These are phyloP conservation scores for Pandemis corylana DNA, from an alignment of 2,888 invertebrate species.

Conservation along the genomic window DNA sequence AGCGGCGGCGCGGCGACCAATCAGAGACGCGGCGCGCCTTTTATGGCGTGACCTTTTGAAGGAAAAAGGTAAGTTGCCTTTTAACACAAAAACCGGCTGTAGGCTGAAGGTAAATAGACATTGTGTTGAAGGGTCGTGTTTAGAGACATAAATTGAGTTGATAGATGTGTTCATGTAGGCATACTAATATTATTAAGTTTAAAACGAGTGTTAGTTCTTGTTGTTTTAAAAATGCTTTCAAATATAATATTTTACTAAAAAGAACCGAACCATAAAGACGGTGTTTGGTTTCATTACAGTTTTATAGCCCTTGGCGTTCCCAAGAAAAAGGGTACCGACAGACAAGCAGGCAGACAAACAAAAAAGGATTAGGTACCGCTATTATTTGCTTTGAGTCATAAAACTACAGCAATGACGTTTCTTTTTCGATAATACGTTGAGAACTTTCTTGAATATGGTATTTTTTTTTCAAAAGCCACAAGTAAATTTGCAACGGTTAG, in stretches of 20 bases:
- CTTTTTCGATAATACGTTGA: too few relatives aligned
- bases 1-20: constrained; percentile 46
- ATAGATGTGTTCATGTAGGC: neutral
- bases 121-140: neutral
- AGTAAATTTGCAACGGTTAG: constrained; percentile 26
- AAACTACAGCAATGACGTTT: neutral
- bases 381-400: neutral
- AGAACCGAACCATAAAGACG: neutral
- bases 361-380: neutral
- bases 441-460: too few relatives aligned
- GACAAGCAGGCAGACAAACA: neutral
- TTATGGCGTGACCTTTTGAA: constrained; percentile 19
- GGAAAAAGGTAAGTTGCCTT: constrained; percentile 12
- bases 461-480: constrained; percentile 3
- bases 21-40: constrained; percentile 16
- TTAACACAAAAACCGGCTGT: neutral
- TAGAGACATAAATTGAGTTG: neutral
- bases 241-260: neutral
- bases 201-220: too few relatives aligned
- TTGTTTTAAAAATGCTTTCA: too few relatives aligned
- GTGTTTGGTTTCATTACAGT: neutral
- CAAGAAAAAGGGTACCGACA: neutral
- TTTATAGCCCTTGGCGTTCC: neutral
- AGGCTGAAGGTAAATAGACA: neutral
- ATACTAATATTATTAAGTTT: too few relatives aligned